These are phyloP conservation scores for Eunapius fragilis DNA, from an alignment of 37 sponge, comb jelly and placozoan species.

Conservation along the genomic window DNA sequence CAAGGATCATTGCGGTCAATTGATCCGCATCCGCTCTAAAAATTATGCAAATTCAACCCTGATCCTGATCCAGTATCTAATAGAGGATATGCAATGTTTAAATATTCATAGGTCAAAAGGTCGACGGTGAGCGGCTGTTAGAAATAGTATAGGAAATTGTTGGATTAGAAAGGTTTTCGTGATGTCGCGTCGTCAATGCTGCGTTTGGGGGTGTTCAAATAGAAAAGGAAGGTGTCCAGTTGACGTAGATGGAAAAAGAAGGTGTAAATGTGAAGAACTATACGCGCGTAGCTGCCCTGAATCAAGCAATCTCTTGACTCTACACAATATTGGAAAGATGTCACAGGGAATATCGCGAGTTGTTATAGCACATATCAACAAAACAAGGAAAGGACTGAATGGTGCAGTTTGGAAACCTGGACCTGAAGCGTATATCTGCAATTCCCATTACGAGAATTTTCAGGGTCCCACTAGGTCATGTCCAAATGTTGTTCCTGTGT, in stretches of 20 bases:
- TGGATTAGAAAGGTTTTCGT: too few species aligned
- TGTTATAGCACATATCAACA: constrained; percentile 15
- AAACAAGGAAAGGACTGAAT: neutral
- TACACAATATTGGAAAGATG: constrained; percentile 23
- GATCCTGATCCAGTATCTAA: neutral
- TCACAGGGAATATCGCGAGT: neutral
- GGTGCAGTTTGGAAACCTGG: constrained; percentile 4
- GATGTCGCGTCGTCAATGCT: constrained; percentile 34
- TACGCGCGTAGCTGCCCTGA: neutral
- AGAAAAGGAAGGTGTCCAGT: constrained; percentile 36
- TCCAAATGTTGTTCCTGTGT: constrained; percentile 2
- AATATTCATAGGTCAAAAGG: too few species aligned
- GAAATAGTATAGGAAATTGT: too few species aligned
- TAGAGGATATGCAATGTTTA: too few species aligned
- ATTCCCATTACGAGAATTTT: constrained; percentile 24
- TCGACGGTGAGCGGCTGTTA: too few species aligned
- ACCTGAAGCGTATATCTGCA: constrained; percentile 9
- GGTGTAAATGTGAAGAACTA: neutral
- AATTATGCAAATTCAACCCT: neutral
- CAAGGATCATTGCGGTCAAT: neutral
- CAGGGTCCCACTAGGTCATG: constrained; percentile 7
- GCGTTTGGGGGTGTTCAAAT: constrained; percentile 40
- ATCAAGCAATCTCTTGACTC: constrained; percentile 10
- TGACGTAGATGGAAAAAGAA: too few species aligned
- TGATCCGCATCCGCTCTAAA: neutral